Evolutionary conservation across 1,140 invertebrate genomes (phyloP), one percentile per base, ranked within the genome.

Genomic region (Xylocopa sonorina): DNA sequence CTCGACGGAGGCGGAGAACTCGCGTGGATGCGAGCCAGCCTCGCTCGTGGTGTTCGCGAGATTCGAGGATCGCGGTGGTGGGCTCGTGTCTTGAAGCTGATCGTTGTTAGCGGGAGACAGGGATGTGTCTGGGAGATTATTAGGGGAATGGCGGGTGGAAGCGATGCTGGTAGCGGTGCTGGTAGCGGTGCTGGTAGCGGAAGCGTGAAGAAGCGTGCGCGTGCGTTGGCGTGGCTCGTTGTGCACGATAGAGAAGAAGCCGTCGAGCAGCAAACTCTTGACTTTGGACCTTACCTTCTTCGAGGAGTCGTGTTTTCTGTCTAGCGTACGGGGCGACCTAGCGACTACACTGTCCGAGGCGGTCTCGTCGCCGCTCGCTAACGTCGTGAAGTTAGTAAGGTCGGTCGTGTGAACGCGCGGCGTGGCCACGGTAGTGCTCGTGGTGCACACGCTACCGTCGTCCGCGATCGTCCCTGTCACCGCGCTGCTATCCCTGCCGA

Each of bases 211-310:
- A 85, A 69, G 69, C 83, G 55, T 55, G 63, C 53, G 6, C 32
- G 64, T 57, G 29, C 32, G 60, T 10, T 32, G 43, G 43, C 55
- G 50, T n/a, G 57, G 43, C 41, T 72, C 64, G 43, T 78, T 55
- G 53, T 81, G 75, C 48, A 81, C 82, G 75, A 91, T 81, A 84
- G 87, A 88, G 51, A 83, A 83, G 57, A 91, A 90, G 87, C 90
- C 80, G 79, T 90, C 87, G 87, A 85, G 69, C 67, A 92, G 77
- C 58, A 91, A 85, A 83, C 89, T 90, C 85, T 91, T 90, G 76
- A 91, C 88, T 84, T 82, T 90, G 80, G 88, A 89, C 86, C 91
- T 92, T 93, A 93, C 92, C 92, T 93, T 93, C 66, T 87, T 88
- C 46, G 34, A 64, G 46, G 55, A 64, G 69, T 89, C 86, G 76